These are phyloP conservation scores for Mormyrus iriodes DNA, from an alignment of 2,113 vertebrate genomes.

Conservation along the genomic window DNA sequence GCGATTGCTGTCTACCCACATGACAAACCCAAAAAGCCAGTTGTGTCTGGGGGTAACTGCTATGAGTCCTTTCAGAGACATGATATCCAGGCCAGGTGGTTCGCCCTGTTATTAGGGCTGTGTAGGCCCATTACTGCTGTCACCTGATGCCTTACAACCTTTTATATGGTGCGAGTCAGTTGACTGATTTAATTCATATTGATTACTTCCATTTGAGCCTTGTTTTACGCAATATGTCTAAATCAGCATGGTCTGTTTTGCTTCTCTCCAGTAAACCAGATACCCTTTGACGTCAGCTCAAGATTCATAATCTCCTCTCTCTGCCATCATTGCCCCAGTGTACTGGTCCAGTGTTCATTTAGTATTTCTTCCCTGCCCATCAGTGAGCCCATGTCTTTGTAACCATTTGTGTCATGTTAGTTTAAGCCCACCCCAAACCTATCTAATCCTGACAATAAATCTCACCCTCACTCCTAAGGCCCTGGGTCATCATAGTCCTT, in stretches of 20 bases:
- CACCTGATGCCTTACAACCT: not conserved
- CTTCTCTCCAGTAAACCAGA: not conserved
- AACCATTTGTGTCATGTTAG: not conserved
- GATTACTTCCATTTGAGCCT: not conserved
- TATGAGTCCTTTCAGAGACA: not conserved
- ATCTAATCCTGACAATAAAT: no score
- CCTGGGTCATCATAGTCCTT: not conserved
- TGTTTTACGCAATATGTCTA: not conserved
- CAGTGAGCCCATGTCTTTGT: not conserved
- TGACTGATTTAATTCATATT: not conserved
- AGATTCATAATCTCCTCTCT: not conserved
- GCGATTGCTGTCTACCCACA: not conserved
- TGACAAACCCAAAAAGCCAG: not conserved
- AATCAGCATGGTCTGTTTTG: not conserved
- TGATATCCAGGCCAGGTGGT: not conserved
- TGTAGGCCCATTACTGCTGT: not conserved
- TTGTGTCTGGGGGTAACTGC: not conserved
- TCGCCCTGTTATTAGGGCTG: not conserved
- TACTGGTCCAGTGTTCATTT: not conserved
- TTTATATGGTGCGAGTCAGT: not conserved
- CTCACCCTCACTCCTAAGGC: not conserved
- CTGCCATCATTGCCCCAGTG: not conserved
- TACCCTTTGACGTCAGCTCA: not conserved
- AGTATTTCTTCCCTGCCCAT: not conserved
- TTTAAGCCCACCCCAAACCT: not conserved